phyloP scores from a whole-genome alignment of 2,797 vertebrate species.

The Otolemur crassicaudatus region DNA sequence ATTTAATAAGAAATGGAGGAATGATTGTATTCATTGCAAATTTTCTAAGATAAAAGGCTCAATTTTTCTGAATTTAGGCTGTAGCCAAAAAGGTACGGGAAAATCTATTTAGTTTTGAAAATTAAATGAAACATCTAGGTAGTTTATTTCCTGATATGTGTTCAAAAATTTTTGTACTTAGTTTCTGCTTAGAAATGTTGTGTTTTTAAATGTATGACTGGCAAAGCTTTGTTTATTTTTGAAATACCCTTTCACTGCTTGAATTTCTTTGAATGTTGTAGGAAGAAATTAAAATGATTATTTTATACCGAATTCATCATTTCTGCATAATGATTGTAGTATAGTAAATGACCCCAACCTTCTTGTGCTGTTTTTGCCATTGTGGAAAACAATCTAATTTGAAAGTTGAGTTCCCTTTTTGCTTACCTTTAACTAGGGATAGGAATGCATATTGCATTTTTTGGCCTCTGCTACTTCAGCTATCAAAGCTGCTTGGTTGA shows the following conservation, averaged over 20 bases:
- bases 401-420: slow-evolving; percentile 23
- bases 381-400: slow-evolving; percentile 40
- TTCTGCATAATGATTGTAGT: background rate
- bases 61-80: background rate
- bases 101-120: slow-evolving; percentile 49
- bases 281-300: slow-evolving; percentile 50
- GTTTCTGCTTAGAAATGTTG: background rate
- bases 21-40: slow-evolving; percentile 17
- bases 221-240: background rate
- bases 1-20: slow-evolving; percentile 26
- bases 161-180: slow-evolving; percentile 63
- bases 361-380: background rate
- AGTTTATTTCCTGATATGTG: slow-evolving; percentile 46
- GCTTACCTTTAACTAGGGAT: background rate
- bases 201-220: slow-evolving; percentile 31
- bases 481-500: slow-evolving; percentile 38
- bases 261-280: slow-evolving; percentile 18
- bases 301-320: background rate
- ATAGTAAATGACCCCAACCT: background rate
- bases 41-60: slow-evolving; percentile 38
- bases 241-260: background rate
- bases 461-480: slow-evolving; percentile 16
- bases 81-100: background rate
- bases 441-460: background rate
- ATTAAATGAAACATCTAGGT: slow-evolving; percentile 37